Base-by-base conservation (phyloP, 2,888 invertebrate species). In the Emmelina monodactyla region DNA sequence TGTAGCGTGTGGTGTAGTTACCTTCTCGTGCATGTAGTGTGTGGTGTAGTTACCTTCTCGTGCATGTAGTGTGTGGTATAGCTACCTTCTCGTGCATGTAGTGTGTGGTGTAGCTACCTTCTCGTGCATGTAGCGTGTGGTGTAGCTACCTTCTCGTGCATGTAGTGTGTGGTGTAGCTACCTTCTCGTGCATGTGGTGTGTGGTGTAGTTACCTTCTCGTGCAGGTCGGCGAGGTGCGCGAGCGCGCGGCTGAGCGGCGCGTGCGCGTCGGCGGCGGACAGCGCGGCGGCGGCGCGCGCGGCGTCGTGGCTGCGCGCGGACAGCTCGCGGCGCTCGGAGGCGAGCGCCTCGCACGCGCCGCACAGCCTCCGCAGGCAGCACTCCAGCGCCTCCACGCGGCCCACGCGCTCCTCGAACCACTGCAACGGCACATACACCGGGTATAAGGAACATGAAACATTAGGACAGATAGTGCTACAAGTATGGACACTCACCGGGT, bases 351-450 rank as follows among this genome's bases (percentile, higher is more conserved):
- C 97, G 39, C 97, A 88, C 47, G 93, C 92, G 16, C 86, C 82
- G 64, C 92, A 92, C 42, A 97, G 78, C 47, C 94, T 92, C 30
- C 93, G 86, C 37, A 98, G 81, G 58, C 96, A 94, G 42, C 85
- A 82, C 62, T 99, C 97, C 14, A 98, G 79, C 22, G 89, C 89
- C 58, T 98, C 97, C 28, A 98, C 87, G 65, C 96, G 94, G 4
- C 87, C 84, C 15, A 91, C 88, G 56, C 95, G 95, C 65, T 99
- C 97, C 65, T 98, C 97, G 78, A 99, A 99, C 99, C 99, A 99
- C 94, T 97, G 51, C 2, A 6, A 19, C 19, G 9, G n/a, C n/a
- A n/a, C n/a, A n/a, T n/a, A n/a, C n/a, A n/a, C n/a, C n/a, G n/a
- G n/a, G n/a, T n/a, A n/a, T n/a, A n/a, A n/a, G n/a, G n/a, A n/a